Evolutionary conservation across 2,888 invertebrate species (phyloP), one percentile per base, ranked within the genome.

Genomic region (Cheilosia variabilis): DNA sequence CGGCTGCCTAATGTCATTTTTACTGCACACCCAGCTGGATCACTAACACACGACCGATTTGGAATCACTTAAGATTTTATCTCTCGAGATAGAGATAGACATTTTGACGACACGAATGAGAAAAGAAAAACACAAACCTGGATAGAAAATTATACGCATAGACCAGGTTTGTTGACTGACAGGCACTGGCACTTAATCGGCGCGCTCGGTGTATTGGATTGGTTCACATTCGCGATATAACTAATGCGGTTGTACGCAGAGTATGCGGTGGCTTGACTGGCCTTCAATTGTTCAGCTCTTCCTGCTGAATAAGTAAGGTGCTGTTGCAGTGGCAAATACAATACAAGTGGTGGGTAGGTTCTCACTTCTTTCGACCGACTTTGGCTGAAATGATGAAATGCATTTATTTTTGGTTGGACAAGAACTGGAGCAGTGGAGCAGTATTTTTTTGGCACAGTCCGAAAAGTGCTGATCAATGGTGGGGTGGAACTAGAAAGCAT

Each of bases 51-150:
- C 63, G 71, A 27, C 43, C 62, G 31, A 58, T 41, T 13, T 45
- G 27, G n/a, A 81, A 62, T 69, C 58, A 79, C 83, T 79, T 79
- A 75, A 69, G 58, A 58, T 79, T 84, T 75, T 52, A 75, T 75
- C 63, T 73, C 27, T 79, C 22, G 24, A 17, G 45, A 47, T 47
- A 17, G 24, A 17, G 45, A 47, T 47, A 17, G 19, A 47, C 45
- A 45, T 45, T 17, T 45, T 37, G n/a, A 37, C 15, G 17, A 45
- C n/a, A 17, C 45, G 17, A 45, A 17, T n/a, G 45, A 45, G 45
- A 45, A 17, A 17, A 45, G 7, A 47, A n/a, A 47, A 17, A 47
- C n/a, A 45, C n/a, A 17, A 45, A 17, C 15, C 37, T 37, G 0
- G 45, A 47, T 2, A 47, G 7, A 9, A 47, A n/a, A 47, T 47